Conservation (phyloP, 1,140 invertebrate genomes). For the Myzus persicae region DNA sequence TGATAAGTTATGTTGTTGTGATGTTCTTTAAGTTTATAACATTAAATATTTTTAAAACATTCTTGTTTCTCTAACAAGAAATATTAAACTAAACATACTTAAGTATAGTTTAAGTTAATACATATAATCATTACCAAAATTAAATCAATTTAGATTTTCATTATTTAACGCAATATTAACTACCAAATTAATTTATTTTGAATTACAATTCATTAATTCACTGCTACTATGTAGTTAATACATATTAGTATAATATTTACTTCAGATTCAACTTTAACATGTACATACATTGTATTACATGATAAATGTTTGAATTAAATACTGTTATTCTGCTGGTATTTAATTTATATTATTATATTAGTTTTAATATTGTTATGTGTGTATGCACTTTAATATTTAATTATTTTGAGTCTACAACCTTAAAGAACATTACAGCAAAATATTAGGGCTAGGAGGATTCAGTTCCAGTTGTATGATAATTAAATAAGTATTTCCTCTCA, state of each 20-base stretch:
- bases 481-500: background rate
- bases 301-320: background rate
- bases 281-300: background rate
- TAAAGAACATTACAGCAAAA: slow-evolving; percentile 22
- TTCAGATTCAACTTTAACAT: background rate
- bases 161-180: background rate
- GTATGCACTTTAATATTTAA: background rate
- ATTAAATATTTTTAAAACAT: background rate
- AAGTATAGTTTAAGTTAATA: background rate
- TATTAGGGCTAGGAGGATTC: slow-evolving; percentile 51
- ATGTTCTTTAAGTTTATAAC: background rate
- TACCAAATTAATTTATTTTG: background rate
- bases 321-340: background rate
- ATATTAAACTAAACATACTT: background rate
- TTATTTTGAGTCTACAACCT: background rate
- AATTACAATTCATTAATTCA: background rate
- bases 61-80: background rate
- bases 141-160: background rate
- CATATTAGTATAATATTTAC: background rate
- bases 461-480: slow-evolving; percentile 34
- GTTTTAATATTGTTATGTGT: background rate
- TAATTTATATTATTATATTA: background rate
- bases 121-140: background rate
- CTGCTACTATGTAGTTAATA: background rate
- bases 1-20: background rate